A percentile compares a stretch with the other conserved stretches of the same genome.
These are phyloP conservation scores for Leptoteleia sp. DNA, from an alignment of 1,140 invertebrate species.

Conservation along the genomic window DNA sequence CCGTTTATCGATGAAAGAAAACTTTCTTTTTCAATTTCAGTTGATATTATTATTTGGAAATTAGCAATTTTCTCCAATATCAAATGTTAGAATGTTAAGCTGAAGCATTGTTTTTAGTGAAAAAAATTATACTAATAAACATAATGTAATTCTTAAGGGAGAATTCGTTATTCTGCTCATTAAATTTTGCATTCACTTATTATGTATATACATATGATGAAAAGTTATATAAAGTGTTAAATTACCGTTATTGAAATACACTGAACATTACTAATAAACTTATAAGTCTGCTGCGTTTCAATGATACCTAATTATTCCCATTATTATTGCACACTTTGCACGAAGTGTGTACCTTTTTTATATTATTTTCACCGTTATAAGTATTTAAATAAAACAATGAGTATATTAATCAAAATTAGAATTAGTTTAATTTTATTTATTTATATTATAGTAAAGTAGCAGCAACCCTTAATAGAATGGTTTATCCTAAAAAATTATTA, in stretches of 20 bases:
- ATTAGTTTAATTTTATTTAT: neutral
- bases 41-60: constrained; percentile 16
- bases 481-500: too few relatives aligned
- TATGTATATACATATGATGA: constrained; percentile 69
- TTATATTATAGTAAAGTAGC: too few relatives aligned
- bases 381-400: neutral
- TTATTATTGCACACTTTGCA: constrained; percentile 13
- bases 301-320: constrained; percentile 65
- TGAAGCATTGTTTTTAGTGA: constrained; percentile 28
- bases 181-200: constrained; percentile 62
- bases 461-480: too few relatives aligned
- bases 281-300: constrained; percentile 75
- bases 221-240: constrained; percentile 76
- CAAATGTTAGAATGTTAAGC: constrained; percentile 31
- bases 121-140: constrained; percentile 12
- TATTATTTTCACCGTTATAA: constrained; percentile 5
- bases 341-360: neutral
- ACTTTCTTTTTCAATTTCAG: constrained; percentile 37
- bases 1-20: constrained; percentile 39
- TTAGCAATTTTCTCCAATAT: constrained; percentile 36
- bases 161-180: constrained; percentile 38
- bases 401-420: neutral
- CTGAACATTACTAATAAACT: constrained; percentile 75
- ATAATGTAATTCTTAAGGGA: constrained; percentile 18
- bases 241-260: constrained; percentile 78